These are phyloP conservation scores for Pseudomyrmex pallidus DNA, from an alignment of 1,140 invertebrate genomes.

Conservation along the genomic window DNA sequence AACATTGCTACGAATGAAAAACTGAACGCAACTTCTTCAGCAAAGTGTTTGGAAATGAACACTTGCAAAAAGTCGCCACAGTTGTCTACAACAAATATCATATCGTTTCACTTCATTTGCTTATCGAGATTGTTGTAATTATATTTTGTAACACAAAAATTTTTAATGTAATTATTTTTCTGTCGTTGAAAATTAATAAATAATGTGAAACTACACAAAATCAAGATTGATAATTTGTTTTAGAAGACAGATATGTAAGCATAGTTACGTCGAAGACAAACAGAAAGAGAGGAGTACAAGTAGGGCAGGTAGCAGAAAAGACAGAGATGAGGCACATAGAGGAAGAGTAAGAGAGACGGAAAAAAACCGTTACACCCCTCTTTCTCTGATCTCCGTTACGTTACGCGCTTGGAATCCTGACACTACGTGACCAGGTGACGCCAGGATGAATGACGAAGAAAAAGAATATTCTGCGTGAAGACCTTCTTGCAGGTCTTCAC, in stretches of 20 bases:
- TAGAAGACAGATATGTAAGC: background rate
- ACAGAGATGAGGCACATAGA: constrained; percentile 48
- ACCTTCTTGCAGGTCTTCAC: constrained; percentile 34
- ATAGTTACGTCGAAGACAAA: background rate
- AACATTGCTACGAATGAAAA: constrained; percentile 12
- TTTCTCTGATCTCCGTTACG: constrained; percentile 72
- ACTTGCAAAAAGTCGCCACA: background rate
- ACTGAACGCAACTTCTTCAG: background rate
- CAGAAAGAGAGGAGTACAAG: constrained; percentile 3
- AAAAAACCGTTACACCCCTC: constrained; percentile 81
- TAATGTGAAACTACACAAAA: no score
- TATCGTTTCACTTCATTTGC: background rate
- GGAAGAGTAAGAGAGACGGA: constrained; percentile 52
- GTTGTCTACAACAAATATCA: background rate
- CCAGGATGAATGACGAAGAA: constrained; percentile 74
- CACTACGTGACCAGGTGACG: constrained; percentile 75
- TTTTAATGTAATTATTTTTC: no score
- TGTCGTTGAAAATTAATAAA: no score
- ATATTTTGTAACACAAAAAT: background rate
- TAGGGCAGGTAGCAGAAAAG: constrained; percentile 52
- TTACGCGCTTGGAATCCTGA: constrained; percentile 79
- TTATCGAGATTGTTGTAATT: background rate
- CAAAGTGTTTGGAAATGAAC: constrained; percentile 31
- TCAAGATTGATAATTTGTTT: background rate
- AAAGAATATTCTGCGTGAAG: constrained; percentile 58